Evolutionary conservation across 1,140 invertebrate species (phyloP).

Genomic region (Anagrus nilaparvatae): DNA sequence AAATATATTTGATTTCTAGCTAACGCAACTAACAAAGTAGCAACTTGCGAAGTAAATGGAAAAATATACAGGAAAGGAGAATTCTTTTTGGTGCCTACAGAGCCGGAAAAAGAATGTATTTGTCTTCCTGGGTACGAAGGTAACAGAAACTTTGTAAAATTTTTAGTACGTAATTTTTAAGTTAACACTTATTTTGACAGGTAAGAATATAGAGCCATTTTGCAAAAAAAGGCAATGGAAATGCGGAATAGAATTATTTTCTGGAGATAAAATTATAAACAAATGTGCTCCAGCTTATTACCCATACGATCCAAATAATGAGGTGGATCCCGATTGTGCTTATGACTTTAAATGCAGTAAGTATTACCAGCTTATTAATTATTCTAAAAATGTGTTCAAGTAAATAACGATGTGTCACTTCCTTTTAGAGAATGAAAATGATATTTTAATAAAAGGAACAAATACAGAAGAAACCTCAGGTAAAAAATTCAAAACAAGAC

Average conservation of each 20-base stretch:
- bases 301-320: conserved; percentile 13
- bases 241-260: conserved; percentile 19
- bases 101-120: conserved; percentile 12
- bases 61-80: conserved; percentile 24
- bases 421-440: too few species aligned
- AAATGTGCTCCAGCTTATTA: conserved; percentile 27
- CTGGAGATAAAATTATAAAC: conserved; percentile 6
- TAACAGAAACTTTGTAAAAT: too few species aligned
- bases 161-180: not conserved
- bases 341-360: conserved; percentile 26
- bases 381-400: too few species aligned
- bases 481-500: too few species aligned
- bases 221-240: conserved; percentile 16
- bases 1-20: too few species aligned
- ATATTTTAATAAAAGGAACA: too few species aligned
- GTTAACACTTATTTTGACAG: conserved; percentile 18
- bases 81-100: conserved; percentile 14
- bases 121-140: conserved; percentile 23
- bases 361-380: too few species aligned
- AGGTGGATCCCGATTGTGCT: conserved; percentile 18
- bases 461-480: too few species aligned
- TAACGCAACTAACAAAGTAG: too few species aligned
- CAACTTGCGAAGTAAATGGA: conserved; percentile 27
- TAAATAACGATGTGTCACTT: too few species aligned
- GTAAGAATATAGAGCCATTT: conserved; percentile 28